Conservation (phyloP, 2,113 vertebrate species). For the Piprites chloris region DNA sequence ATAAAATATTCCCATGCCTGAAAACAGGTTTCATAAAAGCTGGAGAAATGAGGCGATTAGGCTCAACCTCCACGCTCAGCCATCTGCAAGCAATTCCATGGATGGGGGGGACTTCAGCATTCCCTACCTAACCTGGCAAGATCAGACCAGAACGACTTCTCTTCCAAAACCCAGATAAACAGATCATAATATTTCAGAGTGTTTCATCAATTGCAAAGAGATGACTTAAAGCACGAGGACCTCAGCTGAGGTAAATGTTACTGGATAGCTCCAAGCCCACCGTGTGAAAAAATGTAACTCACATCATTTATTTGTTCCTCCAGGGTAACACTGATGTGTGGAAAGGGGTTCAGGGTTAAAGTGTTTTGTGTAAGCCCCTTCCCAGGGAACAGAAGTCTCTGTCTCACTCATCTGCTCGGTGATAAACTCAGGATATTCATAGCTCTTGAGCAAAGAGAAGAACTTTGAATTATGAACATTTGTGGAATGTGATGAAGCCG, state of each 20-base stretch:
- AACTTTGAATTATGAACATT: background rate
- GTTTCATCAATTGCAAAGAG: conserved; percentile 20
- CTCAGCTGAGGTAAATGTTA: background rate
- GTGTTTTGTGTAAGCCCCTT: background rate
- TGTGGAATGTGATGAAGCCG: background rate
- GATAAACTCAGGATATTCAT: background rate
- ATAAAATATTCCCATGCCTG: conserved; percentile 23
- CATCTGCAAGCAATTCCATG: conserved; percentile 44
- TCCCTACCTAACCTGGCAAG: conserved; percentile 8
- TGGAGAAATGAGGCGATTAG: background rate
- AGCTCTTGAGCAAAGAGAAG: background rate
- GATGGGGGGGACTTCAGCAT: conserved; percentile 13
- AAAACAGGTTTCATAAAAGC: conserved; percentile 34
- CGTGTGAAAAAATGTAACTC: background rate
- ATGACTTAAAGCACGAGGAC: background rate
- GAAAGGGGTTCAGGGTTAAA: background rate
- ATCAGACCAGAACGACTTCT: background rate
- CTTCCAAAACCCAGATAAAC: conserved; percentile 32
- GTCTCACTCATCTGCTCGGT: background rate
- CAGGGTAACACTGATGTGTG: background rate
- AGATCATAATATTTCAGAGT: conserved; percentile 27
- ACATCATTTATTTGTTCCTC: background rate
- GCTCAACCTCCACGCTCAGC: background rate
- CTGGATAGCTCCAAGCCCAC: background rate
- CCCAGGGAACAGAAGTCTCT: background rate